Evolutionary conservation across 2,113 vertebrate species (phyloP).

Genomic region (Corythaixoides concolor): DNA sequence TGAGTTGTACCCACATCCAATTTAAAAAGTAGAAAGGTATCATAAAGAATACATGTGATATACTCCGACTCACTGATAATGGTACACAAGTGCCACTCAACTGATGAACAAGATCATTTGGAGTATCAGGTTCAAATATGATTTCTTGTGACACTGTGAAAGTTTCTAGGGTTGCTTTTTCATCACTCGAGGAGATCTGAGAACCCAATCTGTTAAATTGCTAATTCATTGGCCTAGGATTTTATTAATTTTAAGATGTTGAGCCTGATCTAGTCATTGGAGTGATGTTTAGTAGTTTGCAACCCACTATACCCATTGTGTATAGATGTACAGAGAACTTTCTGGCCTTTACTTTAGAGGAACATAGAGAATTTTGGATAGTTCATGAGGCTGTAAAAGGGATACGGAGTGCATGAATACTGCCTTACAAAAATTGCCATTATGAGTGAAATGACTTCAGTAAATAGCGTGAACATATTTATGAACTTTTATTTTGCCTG

Average conservation of each 20-base stretch:
- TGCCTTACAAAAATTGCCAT: not conserved
- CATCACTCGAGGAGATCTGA: not conserved
- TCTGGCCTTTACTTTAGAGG: not conserved
- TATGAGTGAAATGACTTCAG: not conserved
- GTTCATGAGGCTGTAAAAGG: not conserved
- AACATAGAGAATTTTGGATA: not conserved
- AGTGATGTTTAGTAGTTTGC: not conserved
- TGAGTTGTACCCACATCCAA: not conserved
- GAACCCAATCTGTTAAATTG: not conserved
- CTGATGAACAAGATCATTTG: not conserved
- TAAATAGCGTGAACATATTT: not conserved
- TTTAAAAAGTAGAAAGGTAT: not conserved
- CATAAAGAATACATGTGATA: not conserved
- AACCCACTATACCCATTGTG: too few relatives aligned
- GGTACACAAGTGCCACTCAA: not conserved
- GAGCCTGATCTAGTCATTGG: not conserved
- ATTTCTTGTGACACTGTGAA: not conserved
- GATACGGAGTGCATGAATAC: not conserved
- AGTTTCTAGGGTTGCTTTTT: not conserved
- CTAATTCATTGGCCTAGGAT: not conserved
- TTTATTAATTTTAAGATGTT: not conserved
- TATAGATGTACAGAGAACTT: not conserved
- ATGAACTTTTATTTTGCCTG: not conserved
- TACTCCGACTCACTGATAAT: not conserved
- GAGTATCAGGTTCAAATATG: accelerated